Percentiles rank a stretch among this genome's conserved stretches.
phyloP scores from a whole-genome alignment of 2,797 vertebrate genomes.

The Chelmon rostratus region DNA sequence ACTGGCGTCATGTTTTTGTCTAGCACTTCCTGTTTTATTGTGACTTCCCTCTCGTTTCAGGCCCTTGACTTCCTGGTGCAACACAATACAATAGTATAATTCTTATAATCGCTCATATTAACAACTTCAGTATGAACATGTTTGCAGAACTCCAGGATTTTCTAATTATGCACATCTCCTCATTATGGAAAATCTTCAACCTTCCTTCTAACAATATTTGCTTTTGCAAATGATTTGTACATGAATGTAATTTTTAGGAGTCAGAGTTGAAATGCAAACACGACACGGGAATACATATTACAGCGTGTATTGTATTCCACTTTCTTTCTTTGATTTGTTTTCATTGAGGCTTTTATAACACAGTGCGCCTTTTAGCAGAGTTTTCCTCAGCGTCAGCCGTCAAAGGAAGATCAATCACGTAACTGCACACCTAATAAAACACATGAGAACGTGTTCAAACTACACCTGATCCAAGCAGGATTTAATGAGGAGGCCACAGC shows the following conservation, averaged over 20 bases:
- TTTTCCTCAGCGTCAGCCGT: background rate
- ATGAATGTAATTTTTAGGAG: background rate
- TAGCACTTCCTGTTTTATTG: too few species aligned
- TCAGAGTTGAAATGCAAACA: background rate
- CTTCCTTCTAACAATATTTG: background rate
- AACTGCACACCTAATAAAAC: slow-evolving; percentile 24
- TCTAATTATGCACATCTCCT: background rate
- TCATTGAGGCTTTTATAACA: background rate
- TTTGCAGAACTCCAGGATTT: background rate
- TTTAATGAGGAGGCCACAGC: slow-evolving; percentile 12
- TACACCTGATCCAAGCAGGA: slow-evolving; percentile 18
- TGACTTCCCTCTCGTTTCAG: too few species aligned
- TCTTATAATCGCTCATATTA: too few species aligned
- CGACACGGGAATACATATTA: background rate
- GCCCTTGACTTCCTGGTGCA: too few species aligned
- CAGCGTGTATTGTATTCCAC: background rate
- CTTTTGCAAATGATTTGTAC: background rate
- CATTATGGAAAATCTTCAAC: background rate
- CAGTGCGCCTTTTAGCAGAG: background rate
- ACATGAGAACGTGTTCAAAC: background rate
- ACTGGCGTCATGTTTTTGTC: too few species aligned
- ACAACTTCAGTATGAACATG: background rate
- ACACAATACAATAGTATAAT: too few species aligned
- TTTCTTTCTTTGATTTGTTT: background rate
- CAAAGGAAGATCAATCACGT: slow-evolving; percentile 5